Base-by-base conservation (phyloP, 2,888 invertebrate species). In the Lissocephala sabroskyi region DNA sequence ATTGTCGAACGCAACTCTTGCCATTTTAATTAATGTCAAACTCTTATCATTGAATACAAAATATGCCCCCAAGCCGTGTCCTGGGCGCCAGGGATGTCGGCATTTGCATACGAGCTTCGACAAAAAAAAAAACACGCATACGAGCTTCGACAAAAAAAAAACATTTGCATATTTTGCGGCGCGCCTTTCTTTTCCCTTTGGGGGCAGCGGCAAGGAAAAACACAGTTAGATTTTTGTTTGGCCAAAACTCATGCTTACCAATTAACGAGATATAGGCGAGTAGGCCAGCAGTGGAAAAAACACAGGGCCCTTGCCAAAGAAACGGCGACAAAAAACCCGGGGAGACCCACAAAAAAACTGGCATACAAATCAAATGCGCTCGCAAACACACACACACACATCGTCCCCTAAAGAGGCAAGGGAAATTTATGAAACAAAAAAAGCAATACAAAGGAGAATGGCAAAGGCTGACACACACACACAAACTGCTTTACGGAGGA, bases 221-320 rank as follows among this genome's bases (percentile, higher is more conserved):
- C 33, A 44, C 29, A 52, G 41, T 23, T 29, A 26, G 7, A 23
- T n/a, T n/a, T n/a, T n/a, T n/a, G n/a, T n/a, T n/a, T n/a, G n/a
- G n/a, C 16, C 30, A 45, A 47, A 56, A 54, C 42, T 47, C 73
- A 65, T 63, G 73, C 46, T 59, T 50, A 68, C 65, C 70, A 76
- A 65, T 76, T 70, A 75, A 73, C 73, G 56, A 73, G 73, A 73
- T 73, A 65, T 76, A 59, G 70, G 71, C 52, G 45, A 62, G 46
- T 59, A 44, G 37, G 45, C 18, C 42, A 11, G 41, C 44, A 49
- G 52, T 63, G 52, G 55, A 23, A 23, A 23, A 23, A 23, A 23
- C 23, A 23, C 3, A n/a, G n/a, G n/a, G n/a, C n/a, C n/a, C n/a
- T 47, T n/a, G n/a, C n/a, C n/a, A 23, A 23, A 23, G 54, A 23